Conservation (phyloP, 2,888 invertebrate genomes). For the Linnaemya vulpina region DNA sequence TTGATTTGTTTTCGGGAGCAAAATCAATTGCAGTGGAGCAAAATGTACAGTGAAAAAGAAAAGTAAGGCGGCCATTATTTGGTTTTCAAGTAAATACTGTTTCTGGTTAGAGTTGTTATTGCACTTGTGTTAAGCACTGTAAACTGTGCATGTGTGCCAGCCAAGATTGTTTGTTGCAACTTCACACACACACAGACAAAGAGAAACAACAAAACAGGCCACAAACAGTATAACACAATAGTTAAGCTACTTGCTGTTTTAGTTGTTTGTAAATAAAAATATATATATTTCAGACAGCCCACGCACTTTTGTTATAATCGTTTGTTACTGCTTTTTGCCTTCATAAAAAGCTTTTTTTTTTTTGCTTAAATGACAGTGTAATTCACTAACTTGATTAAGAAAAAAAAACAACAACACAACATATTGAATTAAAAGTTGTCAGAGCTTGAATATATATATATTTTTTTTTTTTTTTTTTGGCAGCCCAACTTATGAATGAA, state of each 20-base stretch:
- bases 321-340: constrained; percentile 33
- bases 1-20: constrained; percentile 49
- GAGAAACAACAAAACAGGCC: not conserved
- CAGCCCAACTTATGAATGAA: constrained; percentile 72
- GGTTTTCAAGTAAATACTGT: not conserved
- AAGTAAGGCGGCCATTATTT: not conserved
- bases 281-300: constrained; percentile 47
- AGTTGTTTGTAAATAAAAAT: constrained; percentile 41
- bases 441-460: constrained; percentile 29
- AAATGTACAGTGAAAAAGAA: constrained; percentile 13
- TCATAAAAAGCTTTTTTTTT: constrained; percentile 12
- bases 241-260: constrained; percentile 59
- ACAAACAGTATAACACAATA: constrained; percentile 43
- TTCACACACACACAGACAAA: constrained; percentile 28
- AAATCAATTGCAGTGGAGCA: not conserved
- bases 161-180: constrained; percentile 43
- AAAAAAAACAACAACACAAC: constrained; percentile 68
- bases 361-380: constrained; percentile 64
- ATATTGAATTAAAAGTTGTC: constrained; percentile 66
- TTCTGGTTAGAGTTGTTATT: not conserved
- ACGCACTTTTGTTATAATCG: constrained; percentile 57
- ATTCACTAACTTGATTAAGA: constrained; percentile 70
- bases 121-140: constrained; percentile 31
- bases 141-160: constrained; percentile 35
- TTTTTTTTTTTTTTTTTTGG: constrained; percentile 66